These are phyloP conservation scores for Zophobas atratus DNA, from an alignment of 1,140 invertebrate genomes.

Conservation along the genomic window DNA sequence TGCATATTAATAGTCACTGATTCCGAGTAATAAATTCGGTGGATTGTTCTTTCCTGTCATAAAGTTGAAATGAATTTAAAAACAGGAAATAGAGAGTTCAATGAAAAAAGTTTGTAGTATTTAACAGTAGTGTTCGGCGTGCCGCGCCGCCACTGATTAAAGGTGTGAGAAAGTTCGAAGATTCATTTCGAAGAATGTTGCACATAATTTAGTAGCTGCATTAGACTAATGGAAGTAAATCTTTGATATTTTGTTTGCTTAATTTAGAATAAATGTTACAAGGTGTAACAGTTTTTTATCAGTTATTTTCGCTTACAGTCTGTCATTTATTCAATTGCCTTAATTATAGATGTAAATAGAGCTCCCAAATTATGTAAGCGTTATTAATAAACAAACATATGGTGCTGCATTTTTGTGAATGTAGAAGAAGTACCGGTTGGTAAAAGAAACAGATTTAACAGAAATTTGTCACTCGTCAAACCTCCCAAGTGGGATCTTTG, in stretches of 20 bases:
- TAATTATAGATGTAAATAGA: conserved; percentile 31
- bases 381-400: conserved; percentile 20
- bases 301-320: conserved; percentile 37
- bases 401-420: conserved; percentile 4
- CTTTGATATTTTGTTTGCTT: conserved; percentile 17
- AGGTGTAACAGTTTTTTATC: conserved; percentile 30
- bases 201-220: conserved; percentile 6
- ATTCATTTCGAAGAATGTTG: conserved; percentile 25
- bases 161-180: not conserved
- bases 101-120: not conserved
- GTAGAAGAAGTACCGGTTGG: not conserved
- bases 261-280: conserved; percentile 35
- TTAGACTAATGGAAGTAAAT: conserved; percentile 14
- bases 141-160: conserved; percentile 4
- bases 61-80: conserved; percentile 14
- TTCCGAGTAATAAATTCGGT: conserved; percentile 8
- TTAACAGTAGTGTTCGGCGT: conserved; percentile 1
- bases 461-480: conserved; percentile 25
- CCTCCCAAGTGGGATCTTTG: conserved; percentile 23
- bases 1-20: conserved; percentile 26
- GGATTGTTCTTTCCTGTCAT: conserved; percentile 26
- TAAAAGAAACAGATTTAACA: not conserved
- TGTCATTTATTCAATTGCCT: conserved; percentile 22
- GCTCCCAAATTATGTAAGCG: conserved; percentile 28
- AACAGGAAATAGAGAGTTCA: conserved; percentile 10